Base-by-base conservation (phyloP, 53 echinoderm and acorn worm genomes). In the Temnopleurus reevesii region DNA sequence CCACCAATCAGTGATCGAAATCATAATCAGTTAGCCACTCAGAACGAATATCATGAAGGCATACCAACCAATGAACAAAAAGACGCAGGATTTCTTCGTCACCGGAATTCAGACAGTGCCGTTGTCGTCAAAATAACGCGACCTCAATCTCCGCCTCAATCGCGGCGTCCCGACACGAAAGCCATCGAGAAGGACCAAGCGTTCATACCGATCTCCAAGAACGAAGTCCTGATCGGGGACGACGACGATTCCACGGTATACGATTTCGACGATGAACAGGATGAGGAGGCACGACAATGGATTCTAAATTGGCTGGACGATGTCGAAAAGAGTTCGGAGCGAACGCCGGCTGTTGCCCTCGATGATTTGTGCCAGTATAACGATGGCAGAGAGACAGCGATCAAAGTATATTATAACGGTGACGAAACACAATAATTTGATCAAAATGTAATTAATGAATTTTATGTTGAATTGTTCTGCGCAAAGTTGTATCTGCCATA, bases 211-310 rank as follows among this genome's bases (percentile, higher is more conserved):
- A 81, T 81, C 53, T 13, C 23, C 7, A 46, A 46, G 18, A 29
- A 77, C 21, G 77, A 23, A 45, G n/a, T 51, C 29, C 0, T 31
- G 29, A 12, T 31, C 31, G 81, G 19, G 27, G 47, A 81, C 30
- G 81, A 28, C 25, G 53, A 31, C 6, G 19, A 17, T 4, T 80
- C 51, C 2, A 36, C 77, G 26, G 53, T 51, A 27, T 53, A 51
- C 24, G 81, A 81, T 53, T 7, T 29, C 54, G 81, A 81, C 19
- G 81, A 53, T 30, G 47, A 51, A 28, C 47, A 49, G 28, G 51
- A 81, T 28, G 81, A 30, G 1, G 81, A 81, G 13, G 53, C 81
- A 5, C 81, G 81, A 26, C 49, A 81, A 29, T 81, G 81, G 81
- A 81, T 81, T 31, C 28, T 81, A 13, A 28, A 46, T 51, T 81